A percentile compares a stretch with the other conserved stretches of the same genome.
phyloP scores from a whole-genome alignment of 2,113 vertebrate genomes.

The Hystrix cristata region DNA sequence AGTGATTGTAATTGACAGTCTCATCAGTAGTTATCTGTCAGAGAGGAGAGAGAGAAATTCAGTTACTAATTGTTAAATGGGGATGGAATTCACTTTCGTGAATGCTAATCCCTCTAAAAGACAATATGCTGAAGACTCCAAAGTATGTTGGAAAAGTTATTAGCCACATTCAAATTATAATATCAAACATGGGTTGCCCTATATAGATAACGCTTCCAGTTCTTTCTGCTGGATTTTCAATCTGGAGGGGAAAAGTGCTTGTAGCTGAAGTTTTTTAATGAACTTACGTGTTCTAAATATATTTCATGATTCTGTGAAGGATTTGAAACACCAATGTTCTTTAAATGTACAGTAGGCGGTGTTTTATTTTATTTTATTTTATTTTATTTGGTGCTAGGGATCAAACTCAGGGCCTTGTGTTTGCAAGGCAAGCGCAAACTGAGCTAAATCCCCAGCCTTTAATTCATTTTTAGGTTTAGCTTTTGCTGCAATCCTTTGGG shows the following conservation, averaged over 20 bases:
- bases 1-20: not conserved
- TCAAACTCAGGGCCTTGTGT: too few relatives aligned
- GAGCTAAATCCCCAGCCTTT: not conserved
- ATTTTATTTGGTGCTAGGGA: too few relatives aligned
- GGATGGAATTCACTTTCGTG: not conserved
- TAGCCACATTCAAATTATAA: constrained; percentile 35
- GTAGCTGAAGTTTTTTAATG: not conserved
- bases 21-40: not conserved
- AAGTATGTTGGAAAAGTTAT: constrained; percentile 27
- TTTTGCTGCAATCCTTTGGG: constrained; percentile 48
- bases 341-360: not conserved
- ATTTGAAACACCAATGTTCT: constrained; percentile 40
- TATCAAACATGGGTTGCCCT: constrained; percentile 33
- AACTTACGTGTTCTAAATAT: constrained; percentile 10
- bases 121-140: not conserved
- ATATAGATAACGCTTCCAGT: constrained; percentile 2
- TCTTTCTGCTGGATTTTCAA: not conserved
- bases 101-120: not conserved
- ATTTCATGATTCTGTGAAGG: constrained; percentile 37
- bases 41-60: not conserved
- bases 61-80: not conserved
- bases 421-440: too few relatives aligned
- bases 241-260: constrained; percentile 38
- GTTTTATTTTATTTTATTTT: too few relatives aligned
- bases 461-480: constrained; percentile 27